A percentile compares a stretch with the other conserved stretches of the same genome.
Evolutionary conservation across 2,113 vertebrate species (phyloP).

Genomic region (Gallinago media): DNA sequence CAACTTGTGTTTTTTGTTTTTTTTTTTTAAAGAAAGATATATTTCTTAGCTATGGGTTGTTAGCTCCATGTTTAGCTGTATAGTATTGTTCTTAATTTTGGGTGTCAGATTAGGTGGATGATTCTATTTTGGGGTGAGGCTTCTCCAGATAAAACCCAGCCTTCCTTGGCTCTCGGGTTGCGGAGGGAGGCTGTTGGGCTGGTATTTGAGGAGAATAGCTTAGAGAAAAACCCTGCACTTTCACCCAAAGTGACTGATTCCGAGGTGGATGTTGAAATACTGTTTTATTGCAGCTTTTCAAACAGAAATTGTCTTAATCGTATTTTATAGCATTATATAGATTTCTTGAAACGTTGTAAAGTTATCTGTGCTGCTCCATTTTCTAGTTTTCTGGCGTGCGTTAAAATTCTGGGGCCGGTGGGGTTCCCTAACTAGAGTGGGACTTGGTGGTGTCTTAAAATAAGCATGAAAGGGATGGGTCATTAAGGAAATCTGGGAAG

Average conservation of each 20-base stretch:
- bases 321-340: accelerated
- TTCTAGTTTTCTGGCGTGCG: accelerated
- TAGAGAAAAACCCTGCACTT: accelerated
- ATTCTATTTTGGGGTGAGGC: accelerated
- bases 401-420: background rate
- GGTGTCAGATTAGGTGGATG: accelerated
- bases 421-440: background rate
- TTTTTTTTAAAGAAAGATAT: accelerated
- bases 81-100: accelerated
- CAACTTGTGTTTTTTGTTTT: accelerated
- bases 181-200: background rate
- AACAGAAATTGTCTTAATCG: no score
- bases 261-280: background rate
- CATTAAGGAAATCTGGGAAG: accelerated
- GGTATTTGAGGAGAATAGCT: accelerated
- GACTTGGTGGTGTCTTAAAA: background rate
- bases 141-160: accelerated
- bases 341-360: accelerated
- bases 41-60: accelerated
- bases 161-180: accelerated
- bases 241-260: accelerated
- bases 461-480: background rate
- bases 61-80: accelerated
- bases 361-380: accelerated
- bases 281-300: background rate